Evolutionary conservation across 2,888 invertebrate species (phyloP), one percentile per base, ranked within the genome.

Genomic region (Lasioglossum pauxillum): DNA sequence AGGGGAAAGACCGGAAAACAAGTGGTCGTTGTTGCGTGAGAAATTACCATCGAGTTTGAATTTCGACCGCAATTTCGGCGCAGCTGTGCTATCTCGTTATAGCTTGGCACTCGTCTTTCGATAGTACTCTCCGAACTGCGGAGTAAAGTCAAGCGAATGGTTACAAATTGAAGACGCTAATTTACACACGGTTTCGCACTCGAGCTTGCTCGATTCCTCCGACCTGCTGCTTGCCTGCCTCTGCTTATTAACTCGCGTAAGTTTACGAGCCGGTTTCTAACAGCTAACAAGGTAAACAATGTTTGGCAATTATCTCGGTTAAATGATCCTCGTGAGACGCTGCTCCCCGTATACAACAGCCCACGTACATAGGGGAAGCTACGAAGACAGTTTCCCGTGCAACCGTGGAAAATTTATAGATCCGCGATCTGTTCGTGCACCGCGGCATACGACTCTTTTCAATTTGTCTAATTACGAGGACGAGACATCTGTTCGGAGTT

Each of bases 111-210:
- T 79, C 75, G 82, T 75, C 88, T 85, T 83, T 85, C 53, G 80
- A 69, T 64, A 82, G 83, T 75, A 78, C 76, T 67, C 84, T 80
- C 78, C 86, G 31, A 84, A 83, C 82, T 80, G 75, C 75, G 78
- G 83, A 60, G 83, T 69, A 86, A 86, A 88, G 84, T 87, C 86
- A 77, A 76, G 93, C 93, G 92, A 94, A 92, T 89, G 91, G 89
- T 91, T 93, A 94, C 94, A 94, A 95, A 95, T 94, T 95, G 94
- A 95, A 94, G 94, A 94, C 93, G 92, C 94, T 94, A 94, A 94
- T 94, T 94, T 94, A 94, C 94, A 93, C 94, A 93, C 92, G 92
- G 93, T 91, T 93, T 93, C 92, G 91, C 92, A 92, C 93, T 93
- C 92, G 90, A 90, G 89, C 87, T 83, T 80, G 80, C 82, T 82